Conservation (phyloP, 2,797 vertebrate genomes). For the Trichosurus vulpecula region DNA sequence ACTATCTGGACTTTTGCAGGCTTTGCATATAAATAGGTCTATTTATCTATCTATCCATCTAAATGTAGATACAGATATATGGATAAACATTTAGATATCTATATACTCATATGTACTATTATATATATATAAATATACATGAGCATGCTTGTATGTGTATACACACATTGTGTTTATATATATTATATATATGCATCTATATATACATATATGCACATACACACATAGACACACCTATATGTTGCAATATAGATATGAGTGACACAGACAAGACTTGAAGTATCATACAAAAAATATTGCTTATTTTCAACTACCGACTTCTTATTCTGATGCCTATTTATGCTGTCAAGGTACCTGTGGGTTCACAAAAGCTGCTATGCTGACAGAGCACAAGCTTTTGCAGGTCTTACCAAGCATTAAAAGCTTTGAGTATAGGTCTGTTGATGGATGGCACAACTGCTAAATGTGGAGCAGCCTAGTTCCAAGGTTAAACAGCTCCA, state of each 20-base stretch:
- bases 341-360: not conserved
- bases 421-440: not conserved
- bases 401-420: not conserved
- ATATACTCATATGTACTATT: too few relatives aligned
- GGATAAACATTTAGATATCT: not conserved
- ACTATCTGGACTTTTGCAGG: not conserved
- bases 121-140: not conserved
- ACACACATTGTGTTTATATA: too few relatives aligned
- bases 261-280: not conserved
- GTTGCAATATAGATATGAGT: not conserved
- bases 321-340: not conserved
- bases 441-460: not conserved
- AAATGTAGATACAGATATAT: not conserved
- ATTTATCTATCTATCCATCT: not conserved
- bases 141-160: too few relatives aligned
- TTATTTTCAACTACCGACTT: not conserved
- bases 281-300: not conserved
- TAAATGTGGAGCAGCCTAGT: not conserved
- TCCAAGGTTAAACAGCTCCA: not conserved
- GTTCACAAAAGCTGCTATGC: not conserved
- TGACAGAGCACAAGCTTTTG: not conserved
- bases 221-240: too few relatives aligned
- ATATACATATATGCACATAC: too few relatives aligned
- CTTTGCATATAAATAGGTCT: not conserved
- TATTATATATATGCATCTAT: too few relatives aligned